A percentile compares a stretch with the other conserved stretches of the same genome.
Conservation (phyloP, 2,888 invertebrate species). For the Stomorhina lunata region DNA sequence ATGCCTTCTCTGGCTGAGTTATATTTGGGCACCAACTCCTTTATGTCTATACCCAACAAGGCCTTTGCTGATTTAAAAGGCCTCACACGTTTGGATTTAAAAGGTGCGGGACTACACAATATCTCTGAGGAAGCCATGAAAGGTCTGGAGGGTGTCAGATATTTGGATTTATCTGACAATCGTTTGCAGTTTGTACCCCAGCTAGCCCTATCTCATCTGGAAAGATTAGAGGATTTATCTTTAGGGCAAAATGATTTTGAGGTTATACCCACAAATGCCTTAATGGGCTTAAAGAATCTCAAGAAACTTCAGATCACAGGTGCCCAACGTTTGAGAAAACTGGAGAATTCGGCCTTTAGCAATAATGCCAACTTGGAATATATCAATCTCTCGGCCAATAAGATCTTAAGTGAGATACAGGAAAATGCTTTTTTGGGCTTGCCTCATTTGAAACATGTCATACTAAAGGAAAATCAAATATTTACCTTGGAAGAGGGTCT, state of each 20-base stretch:
- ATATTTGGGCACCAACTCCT: constrained; percentile 91
- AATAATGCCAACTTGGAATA: constrained; percentile 91
- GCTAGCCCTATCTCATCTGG: constrained; percentile 85
- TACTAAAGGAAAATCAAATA: constrained; percentile 89
- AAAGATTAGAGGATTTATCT: constrained; percentile 88
- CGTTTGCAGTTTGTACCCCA: constrained; percentile 88
- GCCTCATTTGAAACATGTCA: constrained; percentile 88
- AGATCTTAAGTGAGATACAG: constrained; percentile 86
- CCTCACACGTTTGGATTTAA: constrained; percentile 88
- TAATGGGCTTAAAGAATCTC: constrained; percentile 88
- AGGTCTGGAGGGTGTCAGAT: constrained; percentile 88
- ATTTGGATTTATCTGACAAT: constrained; percentile 90
- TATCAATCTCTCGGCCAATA: constrained; percentile 88
- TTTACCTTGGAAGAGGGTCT: constrained; percentile 88
- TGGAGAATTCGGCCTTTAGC: constrained; percentile 89
- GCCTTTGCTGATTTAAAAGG: constrained; percentile 89
- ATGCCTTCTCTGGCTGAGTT: constrained; percentile 90
- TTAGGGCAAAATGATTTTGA: constrained; percentile 92
- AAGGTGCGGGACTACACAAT: constrained; percentile 89
- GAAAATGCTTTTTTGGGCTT: constrained; percentile 89
- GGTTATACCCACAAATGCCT: constrained; percentile 86
- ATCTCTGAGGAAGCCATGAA: constrained; percentile 88
- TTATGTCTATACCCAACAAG: constrained; percentile 87
- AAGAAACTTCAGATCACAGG: constrained; percentile 89
- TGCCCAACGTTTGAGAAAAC: constrained; percentile 85